Base-by-base conservation (phyloP, 2,113 vertebrate species). In the Brachionichthys hirsutus region DNA sequence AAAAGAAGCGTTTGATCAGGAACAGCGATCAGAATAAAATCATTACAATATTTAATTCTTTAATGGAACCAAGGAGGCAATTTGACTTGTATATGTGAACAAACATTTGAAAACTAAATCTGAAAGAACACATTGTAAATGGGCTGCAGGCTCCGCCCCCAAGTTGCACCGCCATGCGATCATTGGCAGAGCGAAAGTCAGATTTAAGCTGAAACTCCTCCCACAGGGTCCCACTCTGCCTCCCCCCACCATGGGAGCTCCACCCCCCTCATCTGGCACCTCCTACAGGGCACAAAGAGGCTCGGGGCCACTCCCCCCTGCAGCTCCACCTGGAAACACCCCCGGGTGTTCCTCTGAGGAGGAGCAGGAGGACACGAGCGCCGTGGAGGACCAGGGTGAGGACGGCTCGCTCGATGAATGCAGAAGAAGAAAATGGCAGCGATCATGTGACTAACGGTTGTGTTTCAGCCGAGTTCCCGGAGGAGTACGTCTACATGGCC, bases 401-500 rank as follows among this genome's bases (percentile, higher is more conserved):
- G 16, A 57, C 36, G 1, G 9, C 34, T 6, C 36, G 6, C 12
- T 38, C 2, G 36, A 38, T 9, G 17, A 16, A 10, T 1, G 1
- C 45, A 12, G 3, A 12, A 11, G 11, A 2, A 47, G 45, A 16
- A 19, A 11, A 18, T 6, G 17, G 16, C 45, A 1, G 9, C 19
- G 45, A 4, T 1, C 17, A 12, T 12, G 9, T 13, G 6, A 20
- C 46, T 24, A 12, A 6, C 20, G 13, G 50, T 3, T 34, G 0
- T 67, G 14, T 58, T n/a, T 83, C 44, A 98, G 96, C 90, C 0
- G 93, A 92, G 54, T 96, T 92, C 75, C 73, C 89, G 2, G 94
- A 93, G 67, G 94, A 95, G 6, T 97, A 90, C 81, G 73, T 94
- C 36, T 97, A 93, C 74, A 64, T 77, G 44, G 13, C 89, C 67